Evolutionary conservation across 2,113 vertebrate species (phyloP), one percentile per base, ranked within the genome.

Genomic region (Pavo muticus): DNA sequence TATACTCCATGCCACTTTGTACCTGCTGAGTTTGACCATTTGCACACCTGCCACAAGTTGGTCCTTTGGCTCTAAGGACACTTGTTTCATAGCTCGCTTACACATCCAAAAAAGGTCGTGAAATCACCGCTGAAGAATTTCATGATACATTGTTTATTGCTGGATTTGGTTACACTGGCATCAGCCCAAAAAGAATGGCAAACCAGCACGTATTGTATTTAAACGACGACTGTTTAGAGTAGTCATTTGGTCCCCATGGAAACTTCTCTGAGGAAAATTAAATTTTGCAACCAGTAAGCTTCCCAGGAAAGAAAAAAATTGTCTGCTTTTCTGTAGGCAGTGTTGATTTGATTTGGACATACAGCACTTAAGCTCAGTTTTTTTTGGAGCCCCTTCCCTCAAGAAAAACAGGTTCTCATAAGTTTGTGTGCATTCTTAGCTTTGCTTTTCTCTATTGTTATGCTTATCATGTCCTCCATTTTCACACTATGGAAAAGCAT

Each of bases 131-230:
- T 79, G 50, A 59, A 67, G 54, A 57, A 45, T 10, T 60, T 39
- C 21, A 25, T 6, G 32, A 39, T 27, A 19, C 0, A 0, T 8
- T 57, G 39, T 27, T 90, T 78, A 54, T 24, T 9, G 19, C 59
- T 54, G 44, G n/a, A 0, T 68, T 44, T n/a, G 10, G 2, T 68
- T 64, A 37, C 5, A 2, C 0, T 12, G n/a, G 39, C 27, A 74
- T 25, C 35, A 60, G 3, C 24, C 24, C 52, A 50, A 52, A 39
- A 78, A 45, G 15, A 87, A 60, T 7, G 44, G 14, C 47, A 81
- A 84, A 52, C 32, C 40, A 86, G 52, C 32, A 65, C 21, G 18
- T 54, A n/a, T 6, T 2, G 0, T 30, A 37, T 63, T 60, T 48
- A 77, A 63, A 54, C 3, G 15, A 77, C 65, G 27, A 52, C 11